Evolutionary conservation across 2,113 vertebrate species (phyloP).

Genomic region (Chloropsis hardwickii): DNA sequence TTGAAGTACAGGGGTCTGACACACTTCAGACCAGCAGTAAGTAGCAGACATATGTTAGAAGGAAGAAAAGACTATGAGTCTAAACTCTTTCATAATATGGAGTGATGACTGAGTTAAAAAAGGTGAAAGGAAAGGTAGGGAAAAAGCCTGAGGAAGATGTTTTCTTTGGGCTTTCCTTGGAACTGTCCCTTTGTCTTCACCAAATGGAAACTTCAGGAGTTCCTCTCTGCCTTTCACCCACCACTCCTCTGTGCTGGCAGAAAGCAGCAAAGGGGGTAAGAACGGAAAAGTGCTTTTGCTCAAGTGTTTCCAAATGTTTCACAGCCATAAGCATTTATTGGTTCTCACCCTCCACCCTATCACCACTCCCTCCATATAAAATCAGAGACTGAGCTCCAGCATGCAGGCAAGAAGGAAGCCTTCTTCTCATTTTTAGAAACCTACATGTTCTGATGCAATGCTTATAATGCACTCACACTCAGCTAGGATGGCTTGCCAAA

Average conservation of each 20-base stretch:
- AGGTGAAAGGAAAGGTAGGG: neutral
- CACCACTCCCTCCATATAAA: constrained; percentile 45
- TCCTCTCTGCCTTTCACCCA: constrained; percentile 15
- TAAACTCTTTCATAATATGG: neutral
- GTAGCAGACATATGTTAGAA: neutral
- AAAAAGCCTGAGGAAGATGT: neutral
- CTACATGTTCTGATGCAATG: neutral
- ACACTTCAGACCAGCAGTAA: neutral
- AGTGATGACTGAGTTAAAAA: neutral
- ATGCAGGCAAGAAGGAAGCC: neutral
- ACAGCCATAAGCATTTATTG: constrained; percentile 3
- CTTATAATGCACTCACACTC: neutral
- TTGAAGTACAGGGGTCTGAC: neutral
- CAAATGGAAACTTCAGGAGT: constrained; percentile 13
- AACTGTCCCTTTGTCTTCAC: neutral
- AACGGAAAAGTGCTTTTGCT: neutral
- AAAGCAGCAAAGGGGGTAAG: constrained; percentile 4
- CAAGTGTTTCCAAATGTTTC: constrained; percentile 65
- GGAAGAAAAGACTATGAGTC: neutral
- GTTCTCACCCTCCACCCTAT: constrained; percentile 33
- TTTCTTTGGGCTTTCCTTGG: constrained; percentile 29
- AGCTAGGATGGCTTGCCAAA: constrained; percentile 48
- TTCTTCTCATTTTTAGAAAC: neutral
- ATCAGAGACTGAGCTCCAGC: neutral
- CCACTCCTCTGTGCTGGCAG: neutral